These are phyloP conservation scores for Amphiprion ocellaris DNA, from an alignment of 2,113 vertebrate genomes.

Conservation along the genomic window DNA sequence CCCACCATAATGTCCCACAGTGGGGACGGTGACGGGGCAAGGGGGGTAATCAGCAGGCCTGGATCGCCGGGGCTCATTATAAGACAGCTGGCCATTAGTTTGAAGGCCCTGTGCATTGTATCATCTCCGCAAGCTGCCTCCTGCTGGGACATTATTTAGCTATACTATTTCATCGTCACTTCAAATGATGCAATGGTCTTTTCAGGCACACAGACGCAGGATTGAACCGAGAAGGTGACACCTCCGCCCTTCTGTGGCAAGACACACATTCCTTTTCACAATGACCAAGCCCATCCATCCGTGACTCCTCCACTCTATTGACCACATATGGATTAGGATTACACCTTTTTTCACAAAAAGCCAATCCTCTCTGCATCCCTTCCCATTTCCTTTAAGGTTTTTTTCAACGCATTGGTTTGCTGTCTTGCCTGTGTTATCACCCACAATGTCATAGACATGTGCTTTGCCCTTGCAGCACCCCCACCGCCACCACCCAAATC, in stretches of 20 bases:
- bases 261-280: conserved; percentile 50
- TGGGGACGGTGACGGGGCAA: conserved; percentile 29
- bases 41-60: conserved; percentile 63
- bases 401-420: conserved; percentile 23
- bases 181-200: conserved; percentile 79
- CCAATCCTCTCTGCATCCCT: not conserved
- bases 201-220: conserved; percentile 58
- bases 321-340: conserved; percentile 24
- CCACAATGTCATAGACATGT: conserved; percentile 54
- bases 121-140: conserved; percentile 71
- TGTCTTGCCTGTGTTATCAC: conserved; percentile 54
- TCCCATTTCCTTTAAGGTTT: conserved; percentile 26
- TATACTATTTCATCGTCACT: conserved; percentile 82
- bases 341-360: conserved; percentile 18
- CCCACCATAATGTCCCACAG: conserved; percentile 52
- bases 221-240: conserved; percentile 67
- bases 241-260: conserved; percentile 56
- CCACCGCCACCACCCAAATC: conserved; percentile 39
- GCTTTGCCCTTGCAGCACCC: conserved; percentile 40
- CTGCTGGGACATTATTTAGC: conserved; percentile 84
- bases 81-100: conserved; percentile 83
- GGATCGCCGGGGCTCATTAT: conserved; percentile 78
- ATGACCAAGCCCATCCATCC: conserved; percentile 37
- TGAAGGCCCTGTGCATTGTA: conserved; percentile 71
- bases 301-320: conserved; percentile 9